Conservation (phyloP, 2,113 vertebrate genomes). For the Emydocephalus ijimae region DNA sequence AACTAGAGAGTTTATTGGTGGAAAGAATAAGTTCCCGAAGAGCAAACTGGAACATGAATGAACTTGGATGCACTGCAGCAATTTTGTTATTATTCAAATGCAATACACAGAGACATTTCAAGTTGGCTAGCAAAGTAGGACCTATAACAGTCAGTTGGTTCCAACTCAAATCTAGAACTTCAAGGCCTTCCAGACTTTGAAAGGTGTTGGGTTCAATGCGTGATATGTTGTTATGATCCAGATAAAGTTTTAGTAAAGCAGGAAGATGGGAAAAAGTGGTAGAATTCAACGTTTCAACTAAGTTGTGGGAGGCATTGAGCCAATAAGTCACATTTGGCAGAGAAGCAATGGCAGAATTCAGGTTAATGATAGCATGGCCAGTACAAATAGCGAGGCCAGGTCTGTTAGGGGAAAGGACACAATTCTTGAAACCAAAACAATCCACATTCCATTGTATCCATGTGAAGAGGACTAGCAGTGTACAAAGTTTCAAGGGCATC, state of each 20-base stretch:
- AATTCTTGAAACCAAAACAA: conserved; percentile 27
- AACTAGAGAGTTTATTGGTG: conserved; percentile 26
- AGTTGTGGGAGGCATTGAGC: conserved; percentile 41
- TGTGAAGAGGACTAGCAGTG: background rate
- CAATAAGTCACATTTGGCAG: conserved; percentile 28
- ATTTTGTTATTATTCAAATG: conserved; percentile 27
- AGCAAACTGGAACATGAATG: background rate
- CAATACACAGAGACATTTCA: conserved; percentile 29
- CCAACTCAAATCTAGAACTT: conserved; percentile 31
- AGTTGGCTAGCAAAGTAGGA: background rate
- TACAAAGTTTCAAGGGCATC: background rate
- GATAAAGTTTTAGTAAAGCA: conserved; percentile 11
- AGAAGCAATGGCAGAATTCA: background rate
- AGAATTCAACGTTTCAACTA: background rate
- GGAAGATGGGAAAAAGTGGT: conserved; percentile 30
- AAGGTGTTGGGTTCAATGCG: conserved; percentile 22
- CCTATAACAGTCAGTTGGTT: conserved; percentile 30
- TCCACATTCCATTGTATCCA: background rate
- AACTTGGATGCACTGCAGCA: background rate
- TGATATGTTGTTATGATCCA: conserved; percentile 27
- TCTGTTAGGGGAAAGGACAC: conserved; percentile 12
- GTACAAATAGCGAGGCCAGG: conserved; percentile 20
- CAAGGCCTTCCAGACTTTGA: conserved; percentile 12
- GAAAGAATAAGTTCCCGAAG: conserved; percentile 37
- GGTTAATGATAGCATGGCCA: conserved; percentile 4